phyloP scores from a whole-genome alignment of 2,888 invertebrate species.

The Chrysomela aeneicollis region DNA sequence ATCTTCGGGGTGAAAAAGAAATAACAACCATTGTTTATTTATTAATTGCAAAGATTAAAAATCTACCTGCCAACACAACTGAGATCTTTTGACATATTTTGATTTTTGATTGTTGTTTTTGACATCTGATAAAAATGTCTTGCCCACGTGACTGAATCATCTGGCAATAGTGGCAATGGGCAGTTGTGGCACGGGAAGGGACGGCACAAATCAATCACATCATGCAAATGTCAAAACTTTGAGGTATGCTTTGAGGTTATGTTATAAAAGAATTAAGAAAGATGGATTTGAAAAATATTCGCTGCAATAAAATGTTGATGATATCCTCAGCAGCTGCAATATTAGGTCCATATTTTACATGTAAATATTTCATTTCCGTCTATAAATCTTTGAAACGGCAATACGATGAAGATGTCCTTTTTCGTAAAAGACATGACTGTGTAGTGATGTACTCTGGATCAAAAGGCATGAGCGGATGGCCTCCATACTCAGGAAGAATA shows the following conservation, averaged over 20 bases:
- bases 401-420: slow-evolving; percentile 43
- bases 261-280: no score
- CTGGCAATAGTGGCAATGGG: no score
- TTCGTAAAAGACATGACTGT: slow-evolving; percentile 52
- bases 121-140: background rate
- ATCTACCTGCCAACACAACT: slow-evolving; percentile 4
- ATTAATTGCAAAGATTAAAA: slow-evolving; percentile 1
- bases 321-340: slow-evolving; percentile 34
- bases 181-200: no score
- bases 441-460: slow-evolving; percentile 48
- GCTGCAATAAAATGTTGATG: slow-evolving; percentile 29
- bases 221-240: no score
- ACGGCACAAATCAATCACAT: no score
- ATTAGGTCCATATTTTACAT: slow-evolving; percentile 42
- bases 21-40: slow-evolving; percentile 14
- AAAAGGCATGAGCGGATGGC: slow-evolving; percentile 49
- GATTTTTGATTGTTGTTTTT: background rate
- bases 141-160: background rate
- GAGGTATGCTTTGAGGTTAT: no score
- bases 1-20: background rate
- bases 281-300: slow-evolving; percentile 9
- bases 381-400: slow-evolving; percentile 41
- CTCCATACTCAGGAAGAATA: slow-evolving; percentile 28
- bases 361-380: slow-evolving; percentile 43
- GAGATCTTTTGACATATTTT: background rate